Evolutionary conservation across 2,888 invertebrate genomes (phyloP).

Genomic region (Macropis europaea): DNA sequence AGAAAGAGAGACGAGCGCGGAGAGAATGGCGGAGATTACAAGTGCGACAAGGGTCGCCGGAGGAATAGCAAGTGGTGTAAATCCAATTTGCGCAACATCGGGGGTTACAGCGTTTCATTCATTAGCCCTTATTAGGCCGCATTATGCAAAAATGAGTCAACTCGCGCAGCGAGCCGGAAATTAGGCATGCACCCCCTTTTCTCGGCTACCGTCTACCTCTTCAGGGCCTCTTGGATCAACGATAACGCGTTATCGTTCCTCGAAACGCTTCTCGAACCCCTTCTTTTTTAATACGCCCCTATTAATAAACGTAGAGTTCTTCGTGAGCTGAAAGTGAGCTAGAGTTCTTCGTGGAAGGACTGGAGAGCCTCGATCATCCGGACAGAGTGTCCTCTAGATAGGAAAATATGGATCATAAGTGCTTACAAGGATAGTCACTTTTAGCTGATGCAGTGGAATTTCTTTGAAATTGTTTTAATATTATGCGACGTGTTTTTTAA

Average conservation of each 20-base stretch:
- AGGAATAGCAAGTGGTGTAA: slow-evolving; percentile 69
- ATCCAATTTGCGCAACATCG: slow-evolving; percentile 71
- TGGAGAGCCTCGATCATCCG: no score
- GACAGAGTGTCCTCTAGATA: no score
- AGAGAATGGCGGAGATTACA: slow-evolving; percentile 41
- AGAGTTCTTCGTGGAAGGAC: no score
- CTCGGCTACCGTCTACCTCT: not conserved
- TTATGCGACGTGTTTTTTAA: no score
- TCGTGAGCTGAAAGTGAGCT: no score
- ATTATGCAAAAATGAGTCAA: slow-evolving; percentile 75
- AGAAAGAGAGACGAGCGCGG: not conserved
- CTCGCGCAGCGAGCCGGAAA: slow-evolving; percentile 65
- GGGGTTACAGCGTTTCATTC: slow-evolving; percentile 69
- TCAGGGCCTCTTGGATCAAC: slow-evolving; percentile 1
- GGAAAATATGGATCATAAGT: no score
- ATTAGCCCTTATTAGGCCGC: slow-evolving; percentile 74
- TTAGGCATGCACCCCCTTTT: slow-evolving; percentile 45
- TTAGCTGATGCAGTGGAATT: no score
- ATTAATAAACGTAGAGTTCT: no score
- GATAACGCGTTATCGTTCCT: slow-evolving; percentile 39
- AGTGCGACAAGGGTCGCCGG: slow-evolving; percentile 48
- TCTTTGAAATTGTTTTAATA: no score
- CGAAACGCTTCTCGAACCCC: slow-evolving; percentile 16
- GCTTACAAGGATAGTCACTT: no score
- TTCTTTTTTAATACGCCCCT: no score